These are phyloP conservation scores for Scaptomyza cyrtandrae DNA, from an alignment of 2,888 invertebrate genomes.

Conservation along the genomic window DNA sequence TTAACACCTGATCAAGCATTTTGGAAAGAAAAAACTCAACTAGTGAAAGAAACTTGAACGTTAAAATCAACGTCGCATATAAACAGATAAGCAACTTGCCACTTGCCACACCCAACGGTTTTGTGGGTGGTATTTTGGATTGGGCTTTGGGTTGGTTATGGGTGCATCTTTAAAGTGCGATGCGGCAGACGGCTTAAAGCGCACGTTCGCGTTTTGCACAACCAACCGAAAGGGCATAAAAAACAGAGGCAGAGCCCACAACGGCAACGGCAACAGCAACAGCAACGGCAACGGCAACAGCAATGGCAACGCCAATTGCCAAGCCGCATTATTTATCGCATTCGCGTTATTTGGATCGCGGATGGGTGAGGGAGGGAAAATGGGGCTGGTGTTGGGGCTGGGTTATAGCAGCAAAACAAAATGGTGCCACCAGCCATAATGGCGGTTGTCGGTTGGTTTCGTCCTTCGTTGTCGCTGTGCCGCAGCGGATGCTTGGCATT, in stretches of 20 bases:
- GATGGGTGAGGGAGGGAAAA: no score
- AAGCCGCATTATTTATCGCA: constrained; percentile 75
- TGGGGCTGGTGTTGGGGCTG: no score
- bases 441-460: constrained; percentile 55
- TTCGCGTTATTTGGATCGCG: constrained; percentile 61
- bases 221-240: constrained; percentile 57
- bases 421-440: constrained; percentile 73
- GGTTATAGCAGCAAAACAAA: constrained; percentile 59
- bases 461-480: constrained; percentile 53
- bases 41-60: constrained; percentile 1
- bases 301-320: constrained; percentile 59
- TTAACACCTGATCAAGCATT: not conserved
- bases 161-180: constrained; percentile 40
- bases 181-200: constrained; percentile 35
- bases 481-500: constrained; percentile 79
- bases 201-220: constrained; percentile 36
- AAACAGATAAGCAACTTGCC: constrained; percentile 38
- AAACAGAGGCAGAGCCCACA: constrained; percentile 38
- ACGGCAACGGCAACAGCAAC: constrained; percentile 31
- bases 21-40: no score
- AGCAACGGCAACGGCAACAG: not conserved
- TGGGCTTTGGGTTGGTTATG: not conserved
- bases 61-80: constrained; percentile 21
- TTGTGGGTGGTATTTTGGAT: not conserved
- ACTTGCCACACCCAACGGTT: constrained; percentile 36